Base-by-base conservation (phyloP, 2,113 vertebrate genomes). In the Plectropomus leopardus region DNA sequence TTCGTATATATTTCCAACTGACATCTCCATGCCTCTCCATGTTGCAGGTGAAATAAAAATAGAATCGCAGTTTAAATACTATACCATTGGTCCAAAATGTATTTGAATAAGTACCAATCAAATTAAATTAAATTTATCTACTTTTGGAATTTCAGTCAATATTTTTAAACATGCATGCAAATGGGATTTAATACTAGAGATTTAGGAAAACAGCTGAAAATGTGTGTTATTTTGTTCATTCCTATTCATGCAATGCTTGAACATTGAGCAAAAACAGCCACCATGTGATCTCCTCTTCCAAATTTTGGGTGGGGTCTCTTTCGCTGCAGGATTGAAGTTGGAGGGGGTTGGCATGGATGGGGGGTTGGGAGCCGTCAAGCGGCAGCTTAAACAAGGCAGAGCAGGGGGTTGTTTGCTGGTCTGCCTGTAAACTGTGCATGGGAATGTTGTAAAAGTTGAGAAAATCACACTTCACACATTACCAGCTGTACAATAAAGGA, bases 261-360 rank as follows among this genome's bases (percentile, higher is more conserved):
- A 45, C 69, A 28, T 66, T 71, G 54, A 79, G 76, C 63, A 84
- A 82, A 89, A 92, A 88, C 86, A 87, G 78, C 70, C 64, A 76
- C 40, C 73, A 65, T 78, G 61, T 80, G 67, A 87, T 74, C 78
- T 79, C 47, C 60, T 83, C 76, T 60, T 80, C 45, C 51, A 58
- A 80, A 79, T 86, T 88, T 87, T 91, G 91, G 89, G 92, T 88
- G 90, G 82, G 90, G 89, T 91, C 81, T 78, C 60, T 83, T 75
- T 78, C 65, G 40, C 85, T 90, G 87, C 77, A 69, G 67, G 78
- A 78, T 73, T 82, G 74, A 60, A 80, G 63, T 57, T 67, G 48
- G 53, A 45, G 64, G 76, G 69, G 74, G 65, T 51, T 70, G 58
- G 36, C 79, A 66, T 83, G 30, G 72, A 60, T 64, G 78, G 78